Evolutionary conservation across 2,113 vertebrate genomes (phyloP), one percentile per base, ranked within the genome.

Genomic region (Pachypanchax playfairii): DNA sequence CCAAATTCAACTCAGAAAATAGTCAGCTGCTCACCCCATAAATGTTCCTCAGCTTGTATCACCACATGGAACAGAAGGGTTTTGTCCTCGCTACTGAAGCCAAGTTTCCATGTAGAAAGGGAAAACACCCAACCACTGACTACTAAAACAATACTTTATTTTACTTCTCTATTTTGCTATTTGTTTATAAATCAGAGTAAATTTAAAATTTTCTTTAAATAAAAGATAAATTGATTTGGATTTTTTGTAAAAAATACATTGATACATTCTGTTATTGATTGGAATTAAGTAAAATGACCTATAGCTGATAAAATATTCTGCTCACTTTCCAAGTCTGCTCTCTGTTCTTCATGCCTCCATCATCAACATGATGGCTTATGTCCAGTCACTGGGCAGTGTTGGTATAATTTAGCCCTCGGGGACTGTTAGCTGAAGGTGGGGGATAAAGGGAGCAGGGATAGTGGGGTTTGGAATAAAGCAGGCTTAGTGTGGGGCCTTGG

Each of bases 381-480:
- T 84, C 65, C 79, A 77, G 76, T 85, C 77, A 81, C 69, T 82
- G 78, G 86, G 75, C 75, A 88, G 82, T 69, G 54, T 75, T 60
- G 76, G 74, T 86, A 72, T 88, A 84, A 85, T 89, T 88, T 85
- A 81, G 84, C 78, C 80, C 79, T 73, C 57, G 72, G 77, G 79
- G 84, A 72, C 69, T 80, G 73, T 75, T 87, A 85, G 75, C 79
- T 73, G 66, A 73, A 75, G 81, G 80, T 73, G 67, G 68, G 83
- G 85, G 85, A 85, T 88, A 86, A 85, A 85, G 82, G 61, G 73
- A 68, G 68, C 70, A 69, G 80, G 61, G 64, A 62, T 63, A 74
- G 72, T 68, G 71, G 78, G 78, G 73, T 70, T 77, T 78, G 69
- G 85, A 82, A 85, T 59, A 85, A 84, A 89, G 84, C 71, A 72